Base-by-base conservation (phyloP, 2,113 vertebrate species). In the Ammodytes marinus region DNA sequence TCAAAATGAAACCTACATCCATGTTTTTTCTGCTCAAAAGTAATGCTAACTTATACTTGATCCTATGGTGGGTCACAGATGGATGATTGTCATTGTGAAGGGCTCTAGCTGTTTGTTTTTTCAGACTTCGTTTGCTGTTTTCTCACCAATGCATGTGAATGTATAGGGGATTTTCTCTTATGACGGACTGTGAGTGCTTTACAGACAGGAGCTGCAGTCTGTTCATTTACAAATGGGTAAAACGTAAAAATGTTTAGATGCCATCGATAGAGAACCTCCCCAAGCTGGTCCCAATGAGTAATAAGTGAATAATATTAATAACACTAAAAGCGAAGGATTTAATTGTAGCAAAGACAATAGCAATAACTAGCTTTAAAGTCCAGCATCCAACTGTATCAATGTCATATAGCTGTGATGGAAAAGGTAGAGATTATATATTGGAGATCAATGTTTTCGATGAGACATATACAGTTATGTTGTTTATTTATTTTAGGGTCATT, bases 181-280 rank as follows among this genome's bases (percentile, higher is more conserved):
- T 10, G 64, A 43, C 39, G 74, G 65, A 82, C 4, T 60, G 39
- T 10, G 15, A 76, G 47, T 42, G 50, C 11, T 52, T 59, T 37
- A 76, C 39, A 58, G 19, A 9, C 11, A 52, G 27, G 54, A 47
- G 63, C 69, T 19, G 5, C 40, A 63, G 8, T 64, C 42, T 5
- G 55, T 27, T 27, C 27, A 27, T 27, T 49, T 53, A 27, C 72
- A 68, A 71, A 73, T 58, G 55, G 70, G 27, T 2, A 14, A 47
- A 52, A 42, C 27, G 27, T 27, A 27, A 27, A 27, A 27, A 27
- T 75, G 93, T 94, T 95, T 93, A 93, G 93, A 95, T 94, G 93
- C 94, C 93, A 83, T 94, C 92, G 92, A 91, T 91, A 92, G 83
- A 83, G 74, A 90, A 92, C 78, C 79, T 88, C 87, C 92, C 89